Evolutionary conservation across 2,113 vertebrate genomes (phyloP), one percentile per base, ranked within the genome.

Genomic region (Podiceps cristatus): DNA sequence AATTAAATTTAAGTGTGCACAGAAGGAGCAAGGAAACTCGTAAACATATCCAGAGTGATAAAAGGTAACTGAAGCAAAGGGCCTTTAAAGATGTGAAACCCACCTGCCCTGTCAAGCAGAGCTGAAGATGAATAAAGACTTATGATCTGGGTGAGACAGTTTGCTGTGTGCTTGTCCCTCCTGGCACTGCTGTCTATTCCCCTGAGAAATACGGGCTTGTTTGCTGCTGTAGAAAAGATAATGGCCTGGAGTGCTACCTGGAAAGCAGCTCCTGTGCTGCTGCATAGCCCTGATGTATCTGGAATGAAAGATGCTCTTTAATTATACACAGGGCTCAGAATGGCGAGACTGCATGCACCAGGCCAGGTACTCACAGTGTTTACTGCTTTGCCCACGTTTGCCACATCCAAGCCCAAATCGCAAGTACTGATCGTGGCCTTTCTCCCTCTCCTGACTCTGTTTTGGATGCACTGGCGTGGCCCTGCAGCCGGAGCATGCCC

Each of bases 11-110:
- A 67, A 71, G 9, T 4, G 5, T 55, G 49, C 53, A 44, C 45
- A 68, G 47, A 81, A 81, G 22, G 40, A 86, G 19, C 47, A 52
- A 66, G 50, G 17, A 93, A 94, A 79, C 55, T 24, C 25, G 7
- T 76, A 88, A 93, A 68, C n/a, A 33, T 23, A 90, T 44, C 53
- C 27, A 73, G 40, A 58, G 7, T 72, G 42, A 79, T 31, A 73
- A 88, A 85, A 79, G 45, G 50, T n/a, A 68, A 69, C 58, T 62
- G 84, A 91, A 88, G 59, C 17, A 83, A 90, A 80, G 47, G 53
- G 37, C n/a, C 90, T 90, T 90, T 92, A 73, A 88, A 88, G 47
- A 55, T 42, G 14, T 59, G 37, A 86, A 82, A 64, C 33, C 45
- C 24, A 53, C 69, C 52, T 67, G 19, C 68, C 68, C 66, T 66